Base-by-base conservation (phyloP, 2,113 vertebrate species). In the Clupea harengus region DNA sequence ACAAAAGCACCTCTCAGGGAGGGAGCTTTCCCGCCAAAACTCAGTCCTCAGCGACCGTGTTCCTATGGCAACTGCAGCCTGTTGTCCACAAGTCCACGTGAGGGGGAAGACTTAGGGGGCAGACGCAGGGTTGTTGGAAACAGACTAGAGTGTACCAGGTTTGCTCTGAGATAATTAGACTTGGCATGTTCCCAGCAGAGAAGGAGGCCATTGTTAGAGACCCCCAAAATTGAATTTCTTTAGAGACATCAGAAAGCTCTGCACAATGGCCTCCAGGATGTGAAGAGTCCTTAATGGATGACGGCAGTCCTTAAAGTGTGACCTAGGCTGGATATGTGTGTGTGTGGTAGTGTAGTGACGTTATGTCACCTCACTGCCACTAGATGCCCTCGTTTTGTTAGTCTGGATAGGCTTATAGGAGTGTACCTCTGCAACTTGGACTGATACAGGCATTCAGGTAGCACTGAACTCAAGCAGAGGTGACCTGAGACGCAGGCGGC, bases 21-120 rank as follows among this genome's bases (percentile, higher is more conserved):
- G 81, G 72, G 83, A 86, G 9, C 32, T 81, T 92, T 92, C 90
- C 86, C 89, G 89, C 90, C 89, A 90, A 88, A 88, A 87, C 82
- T 80, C n/a, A 11, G 81, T 86, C 60, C 85, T 57, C 85, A 85
- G 84, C 84, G 84, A 84, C 75, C 39, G 75, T 44, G 84, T 91
- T 60, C 0, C 90, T 86, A 88, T 91, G 90, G 92, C 87, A 91
- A 92, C 90, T 2, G 22, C 72, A 60, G 82, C 89, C 78, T 88
- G 78, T 86, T 89, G 87, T 89, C 87, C 86, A 50, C 83, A 15
- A 83, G 45, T 88, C 85, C 92, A 90, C 83, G 87, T 92, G 90
- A 89, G 52, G 1, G 39, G 85, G 45, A 9, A 22, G 54, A 60
- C 4, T 81, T 22, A 20, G 78, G 83, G 60, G 86, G 22, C 39